A percentile compares a stretch with the other conserved stretches of the same genome.
These are phyloP conservation scores for Theocolax elegans DNA, from an alignment of 1,140 invertebrate species.

Conservation along the genomic window DNA sequence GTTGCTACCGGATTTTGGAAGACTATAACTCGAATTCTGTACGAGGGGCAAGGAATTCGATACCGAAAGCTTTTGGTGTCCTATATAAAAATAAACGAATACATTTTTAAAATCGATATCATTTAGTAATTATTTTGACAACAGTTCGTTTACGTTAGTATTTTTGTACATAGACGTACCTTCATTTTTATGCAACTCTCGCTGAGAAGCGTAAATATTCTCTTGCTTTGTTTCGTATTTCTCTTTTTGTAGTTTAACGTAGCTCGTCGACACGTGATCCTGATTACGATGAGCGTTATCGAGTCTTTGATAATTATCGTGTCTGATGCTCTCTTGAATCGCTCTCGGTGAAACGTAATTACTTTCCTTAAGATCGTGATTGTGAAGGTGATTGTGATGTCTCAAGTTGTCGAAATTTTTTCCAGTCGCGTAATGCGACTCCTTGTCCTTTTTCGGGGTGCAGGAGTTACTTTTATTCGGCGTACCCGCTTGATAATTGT, in stretches of 20 bases:
- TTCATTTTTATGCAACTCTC: constrained; percentile 61
- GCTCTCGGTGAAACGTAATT: constrained; percentile 60
- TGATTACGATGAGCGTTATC: constrained; percentile 54
- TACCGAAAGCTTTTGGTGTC: constrained; percentile 56
- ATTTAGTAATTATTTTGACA: no score
- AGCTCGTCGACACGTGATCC: constrained; percentile 54
- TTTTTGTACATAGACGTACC: no score
- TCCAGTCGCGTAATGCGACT: constrained; percentile 53
- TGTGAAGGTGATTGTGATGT: constrained; percentile 58
- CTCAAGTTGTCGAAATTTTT: constrained; percentile 54
- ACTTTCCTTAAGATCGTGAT: constrained; percentile 58
- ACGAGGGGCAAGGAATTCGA: constrained; percentile 57
- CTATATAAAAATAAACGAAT: neutral
- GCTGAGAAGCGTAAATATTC: constrained; percentile 56
- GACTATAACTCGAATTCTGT: constrained; percentile 56
- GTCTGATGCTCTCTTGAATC: constrained; percentile 56
- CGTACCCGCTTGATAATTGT: constrained; percentile 54
- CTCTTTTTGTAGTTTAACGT: constrained; percentile 63
- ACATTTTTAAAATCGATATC: neutral
- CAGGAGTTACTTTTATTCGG: constrained; percentile 46
- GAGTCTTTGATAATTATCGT: constrained; percentile 60
- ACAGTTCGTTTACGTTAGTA: no score
- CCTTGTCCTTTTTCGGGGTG: constrained; percentile 57
- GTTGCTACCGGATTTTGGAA: constrained; percentile 57
- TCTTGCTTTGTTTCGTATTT: constrained; percentile 64